Evolutionary conservation across 2,113 vertebrate species (phyloP), one percentile per base, ranked within the genome.

Genomic region (Hippocampus guttulatus): DNA sequence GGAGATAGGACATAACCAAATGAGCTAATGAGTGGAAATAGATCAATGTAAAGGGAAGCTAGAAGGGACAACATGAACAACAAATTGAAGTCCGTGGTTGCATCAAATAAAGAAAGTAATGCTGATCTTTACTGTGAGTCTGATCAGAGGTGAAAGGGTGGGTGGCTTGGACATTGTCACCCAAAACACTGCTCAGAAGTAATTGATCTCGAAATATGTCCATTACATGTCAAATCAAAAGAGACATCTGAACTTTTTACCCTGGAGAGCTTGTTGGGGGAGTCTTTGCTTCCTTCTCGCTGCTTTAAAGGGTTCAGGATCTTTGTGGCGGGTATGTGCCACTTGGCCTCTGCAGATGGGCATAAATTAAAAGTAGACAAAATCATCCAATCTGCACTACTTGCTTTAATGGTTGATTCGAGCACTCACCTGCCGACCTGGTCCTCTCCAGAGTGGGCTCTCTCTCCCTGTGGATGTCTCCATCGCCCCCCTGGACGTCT

Each of bases 251-350:
- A 71, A 84, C 57, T 91, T 94, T 38, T 98, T 91, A 98, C 97
- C 75, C 94, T 93, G 54, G 94, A 92, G 75, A 96, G 93, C 84
- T 95, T 97, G 88, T 93, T 97, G 72, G 96, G 96, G 0, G 95
- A 96, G 54, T 96, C 96, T 78, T 95, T 96, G 75, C 94, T 92
- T 69, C 91, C 92, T 30, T 97, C 95, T 80, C 94, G 88, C 69
- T 96, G 95, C 84, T 96, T 97, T 81, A 95, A 93, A 75, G 95
- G 94, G 81, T 94, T 95, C 80, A 96, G 91, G 82, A 95, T 92
- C 90, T 96, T 98, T 75, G 94, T 94, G 12, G 95, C 94, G 3
- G 94, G 93, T 74, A 94, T 90, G 64, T 95, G 95, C 95, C 96
- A 98, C 76, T 96, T 98, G 75, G 93, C 92, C 82, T 98, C 96